phyloP scores from a whole-genome alignment of 2,113 vertebrate species.

The Daphoenositta chrysoptera region DNA sequence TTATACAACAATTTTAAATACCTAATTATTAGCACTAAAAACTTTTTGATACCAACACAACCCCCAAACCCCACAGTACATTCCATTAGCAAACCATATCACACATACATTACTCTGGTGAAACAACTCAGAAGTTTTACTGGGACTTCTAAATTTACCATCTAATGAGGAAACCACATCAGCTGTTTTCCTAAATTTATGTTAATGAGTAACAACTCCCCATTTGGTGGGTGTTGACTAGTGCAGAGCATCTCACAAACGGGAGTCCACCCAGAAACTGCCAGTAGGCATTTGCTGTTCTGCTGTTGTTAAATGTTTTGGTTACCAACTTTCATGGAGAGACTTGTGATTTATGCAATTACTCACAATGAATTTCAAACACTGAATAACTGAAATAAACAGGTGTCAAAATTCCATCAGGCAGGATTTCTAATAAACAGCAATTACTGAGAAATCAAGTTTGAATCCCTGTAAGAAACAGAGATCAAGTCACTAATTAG shows the following conservation, averaged over 20 bases:
- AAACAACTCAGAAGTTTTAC: not conserved
- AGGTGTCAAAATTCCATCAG: not conserved
- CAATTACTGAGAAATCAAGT: not conserved
- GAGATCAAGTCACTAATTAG: not conserved
- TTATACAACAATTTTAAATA: not conserved
- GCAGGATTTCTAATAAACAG: not conserved
- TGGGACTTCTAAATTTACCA: not conserved
- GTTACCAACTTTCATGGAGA: not conserved
- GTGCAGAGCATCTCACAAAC: not conserved
- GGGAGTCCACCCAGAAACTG: not conserved
- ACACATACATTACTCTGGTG: not conserved
- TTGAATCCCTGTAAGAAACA: not conserved
- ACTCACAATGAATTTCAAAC: not conserved
- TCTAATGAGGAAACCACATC: not conserved
- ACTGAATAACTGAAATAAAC: not conserved
- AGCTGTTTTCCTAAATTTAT: not conserved
- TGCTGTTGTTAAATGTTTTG: not conserved
- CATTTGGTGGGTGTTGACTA: not conserved
- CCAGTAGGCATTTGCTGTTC: not conserved
- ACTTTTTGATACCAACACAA: not conserved
- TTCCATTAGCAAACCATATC: not conserved
- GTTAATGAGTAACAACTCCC: not conserved
- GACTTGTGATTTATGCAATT: not conserved
- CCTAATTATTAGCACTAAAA: not conserved
- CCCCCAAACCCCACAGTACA: rapidly evolving